Base-by-base conservation (phyloP, 1,140 invertebrate species). In the Pseudobourletiella spinata region DNA sequence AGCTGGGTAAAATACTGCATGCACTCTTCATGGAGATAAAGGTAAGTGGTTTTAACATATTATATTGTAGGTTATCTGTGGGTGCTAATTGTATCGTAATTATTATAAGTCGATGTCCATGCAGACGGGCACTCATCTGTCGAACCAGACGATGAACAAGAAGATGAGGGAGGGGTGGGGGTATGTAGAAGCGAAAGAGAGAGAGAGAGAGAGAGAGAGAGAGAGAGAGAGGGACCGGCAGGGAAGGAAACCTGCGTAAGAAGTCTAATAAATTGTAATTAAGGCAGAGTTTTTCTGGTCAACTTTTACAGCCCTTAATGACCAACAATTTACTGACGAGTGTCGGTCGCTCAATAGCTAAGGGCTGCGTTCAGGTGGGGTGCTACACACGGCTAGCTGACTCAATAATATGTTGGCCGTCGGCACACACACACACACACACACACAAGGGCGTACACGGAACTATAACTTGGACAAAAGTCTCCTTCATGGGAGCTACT, bases 191-290 rank as follows among this genome's bases (percentile, higher is more conserved):
- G n/a, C n/a, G n/a, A n/a, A n/a, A n/a, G n/a, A n/a, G 35, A 39
- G 35, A 39, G n/a, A 39, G 35, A 39, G 35, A 39, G n/a, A 39
- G 35, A 39, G 35, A 39, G 35, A 39, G 35, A 39, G 35, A 39
- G 35, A 39, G 35, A 39, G n/a, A n/a, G n/a, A 11, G 32, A n/a
- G n/a, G 32, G n/a, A 39, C 32, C 32, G n/a, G 32, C 32, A 39
- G 8, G 32, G 32, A 39, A 39, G 8, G n/a, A 39, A 39, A 25
- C 46, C 46, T n/a, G 24, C 22, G 46, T 48, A 48, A 48, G 39
- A 39, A 57, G 63, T 42, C 63, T 61, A 65, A 65, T 65, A 65
- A 65, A 65, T 65, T 65, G 63, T 65, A 65, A 65, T 65, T 65
- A 65, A 51, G 39, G 35, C 44, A 55, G 60, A 54, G n/a, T 64